phyloP scores from a whole-genome alignment of 92 coral and sea anemone species.

The Desmophyllum pertusum region DNA sequence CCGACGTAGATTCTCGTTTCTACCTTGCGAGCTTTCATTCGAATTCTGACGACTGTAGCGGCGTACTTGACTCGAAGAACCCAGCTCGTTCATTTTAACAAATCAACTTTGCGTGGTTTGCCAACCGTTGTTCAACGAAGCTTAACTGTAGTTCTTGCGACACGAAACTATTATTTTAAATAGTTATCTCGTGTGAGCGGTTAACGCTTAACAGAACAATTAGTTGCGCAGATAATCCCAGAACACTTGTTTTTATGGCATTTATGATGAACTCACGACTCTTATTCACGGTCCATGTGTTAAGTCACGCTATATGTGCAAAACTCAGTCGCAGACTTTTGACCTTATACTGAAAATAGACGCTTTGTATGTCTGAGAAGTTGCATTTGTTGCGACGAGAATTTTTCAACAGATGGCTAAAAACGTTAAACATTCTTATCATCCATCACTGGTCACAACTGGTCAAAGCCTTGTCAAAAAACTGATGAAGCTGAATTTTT shows the following conservation, averaged over 20 bases:
- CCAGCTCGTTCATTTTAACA: background rate
- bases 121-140: background rate
- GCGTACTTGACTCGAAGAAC: background rate
- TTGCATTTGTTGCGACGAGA: background rate
- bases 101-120: background rate
- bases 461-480: too few species aligned
- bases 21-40: background rate
- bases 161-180: background rate
- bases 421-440: background rate
- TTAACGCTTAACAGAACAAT: background rate
- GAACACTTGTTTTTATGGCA: background rate
- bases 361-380: background rate
- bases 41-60: background rate
- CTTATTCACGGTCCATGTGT: background rate
- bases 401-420: background rate
- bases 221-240: background rate
- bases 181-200: background rate
- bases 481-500: background rate
- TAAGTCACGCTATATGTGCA: background rate
- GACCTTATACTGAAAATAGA: background rate
- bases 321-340: too few species aligned
- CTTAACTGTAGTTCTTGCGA: background rate
- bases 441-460: background rate
- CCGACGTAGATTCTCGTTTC: background rate
- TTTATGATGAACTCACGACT: background rate